Percentiles rank a stretch among this genome's conserved stretches.
These are phyloP conservation scores for Hipposideros armiger DNA, from an alignment of 2,113 vertebrate genomes.

Conservation along the genomic window DNA sequence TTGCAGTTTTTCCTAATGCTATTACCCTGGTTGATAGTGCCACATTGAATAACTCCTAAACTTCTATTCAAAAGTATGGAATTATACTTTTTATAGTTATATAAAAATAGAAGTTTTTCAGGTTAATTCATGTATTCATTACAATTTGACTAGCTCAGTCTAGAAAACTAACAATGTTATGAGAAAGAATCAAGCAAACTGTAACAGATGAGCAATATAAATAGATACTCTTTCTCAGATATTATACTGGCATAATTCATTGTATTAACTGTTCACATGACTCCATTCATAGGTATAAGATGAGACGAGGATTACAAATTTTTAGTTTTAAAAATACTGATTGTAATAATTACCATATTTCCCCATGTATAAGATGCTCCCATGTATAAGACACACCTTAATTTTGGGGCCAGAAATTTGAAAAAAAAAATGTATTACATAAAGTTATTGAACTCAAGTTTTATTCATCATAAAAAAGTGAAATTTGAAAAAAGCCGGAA, in stretches of 20 bases:
- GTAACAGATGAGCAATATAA: neutral
- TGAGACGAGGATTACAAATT: neutral
- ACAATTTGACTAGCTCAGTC: neutral
- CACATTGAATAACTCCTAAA: slow-evolving; percentile 34
- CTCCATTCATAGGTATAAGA: neutral
- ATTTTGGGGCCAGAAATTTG: too few species aligned
- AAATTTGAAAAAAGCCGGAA: too few species aligned
- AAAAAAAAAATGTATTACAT: too few species aligned
- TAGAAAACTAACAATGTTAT: slow-evolving; percentile 17
- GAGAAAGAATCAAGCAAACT: slow-evolving; percentile 14
- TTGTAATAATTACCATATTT: neutral
- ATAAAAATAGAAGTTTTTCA: neutral
- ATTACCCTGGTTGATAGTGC: neutral
- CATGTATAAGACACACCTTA: too few species aligned
- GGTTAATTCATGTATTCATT: neutral
- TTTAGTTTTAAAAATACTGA: neutral
- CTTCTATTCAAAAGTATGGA: neutral
- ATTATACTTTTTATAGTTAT: slow-evolving; percentile 2
- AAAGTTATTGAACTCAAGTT: too few species aligned
- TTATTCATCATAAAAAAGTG: too few species aligned
- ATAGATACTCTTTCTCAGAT: neutral
- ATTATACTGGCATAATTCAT: neutral
- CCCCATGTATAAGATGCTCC: too few species aligned
- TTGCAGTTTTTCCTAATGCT: slow-evolving; percentile 1
- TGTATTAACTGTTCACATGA: neutral